Evolutionary conservation across 2,888 invertebrate species (phyloP).

Genomic region (Polydesmus complanatus): DNA sequence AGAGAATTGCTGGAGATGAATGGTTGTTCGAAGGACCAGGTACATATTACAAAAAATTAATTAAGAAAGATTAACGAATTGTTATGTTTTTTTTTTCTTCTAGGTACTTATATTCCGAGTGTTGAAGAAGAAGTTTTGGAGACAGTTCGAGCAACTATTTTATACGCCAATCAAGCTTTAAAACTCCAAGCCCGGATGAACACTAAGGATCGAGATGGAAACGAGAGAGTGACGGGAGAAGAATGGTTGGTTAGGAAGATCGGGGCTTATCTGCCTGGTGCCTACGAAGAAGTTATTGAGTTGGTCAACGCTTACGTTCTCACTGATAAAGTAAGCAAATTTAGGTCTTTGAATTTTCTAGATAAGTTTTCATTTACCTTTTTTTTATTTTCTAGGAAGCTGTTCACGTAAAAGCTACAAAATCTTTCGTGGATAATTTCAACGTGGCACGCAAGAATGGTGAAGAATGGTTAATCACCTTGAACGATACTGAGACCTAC

Average conservation of each 20-base stretch:
- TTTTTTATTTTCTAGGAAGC: slow-evolving; percentile 29
- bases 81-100: not conserved
- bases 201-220: slow-evolving; percentile 30
- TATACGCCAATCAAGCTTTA: slow-evolving; percentile 37
- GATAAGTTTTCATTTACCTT: no score
- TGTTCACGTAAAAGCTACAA: slow-evolving; percentile 34
- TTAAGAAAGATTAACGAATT: not conserved
- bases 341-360: no score
- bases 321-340: slow-evolving; percentile 34
- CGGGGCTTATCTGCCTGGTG: slow-evolving; percentile 39
- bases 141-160: slow-evolving; percentile 33
- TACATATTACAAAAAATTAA: slow-evolving; percentile 16
- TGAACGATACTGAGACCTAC: slow-evolving; percentile 36
- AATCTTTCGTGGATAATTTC: slow-evolving; percentile 36
- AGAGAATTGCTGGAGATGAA: slow-evolving; percentile 37
- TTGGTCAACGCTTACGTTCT: slow-evolving; percentile 37
- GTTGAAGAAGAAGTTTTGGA: slow-evolving; percentile 37
- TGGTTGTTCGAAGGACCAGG: slow-evolving; percentile 38
- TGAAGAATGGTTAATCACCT: slow-evolving; percentile 38
- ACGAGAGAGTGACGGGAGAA: slow-evolving; percentile 30
- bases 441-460: slow-evolving; percentile 35
- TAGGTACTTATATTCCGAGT: slow-evolving; percentile 37
- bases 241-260: slow-evolving; percentile 37
- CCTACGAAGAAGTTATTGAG: slow-evolving; percentile 37
- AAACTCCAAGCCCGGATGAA: slow-evolving; percentile 35